A percentile compares a stretch with the other conserved stretches of the same genome.
phyloP scores from a whole-genome alignment of 30 jellyfish, hydroid and myxozoan genomes.

The Nemopilema nomurai region DNA sequence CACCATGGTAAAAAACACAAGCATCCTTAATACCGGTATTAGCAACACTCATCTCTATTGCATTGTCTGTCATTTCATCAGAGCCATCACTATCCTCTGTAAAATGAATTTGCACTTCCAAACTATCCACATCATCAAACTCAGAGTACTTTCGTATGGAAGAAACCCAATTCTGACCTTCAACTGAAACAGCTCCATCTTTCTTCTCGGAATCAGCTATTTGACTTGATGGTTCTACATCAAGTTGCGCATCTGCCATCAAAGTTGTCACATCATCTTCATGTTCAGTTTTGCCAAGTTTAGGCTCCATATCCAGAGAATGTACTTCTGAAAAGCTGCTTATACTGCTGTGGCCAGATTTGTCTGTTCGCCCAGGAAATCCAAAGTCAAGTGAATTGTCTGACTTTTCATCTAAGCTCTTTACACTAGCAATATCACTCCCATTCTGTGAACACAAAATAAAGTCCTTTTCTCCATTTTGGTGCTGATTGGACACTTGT shows the following conservation, averaged over 20 bases:
- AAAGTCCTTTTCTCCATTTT: constrained; percentile 47
- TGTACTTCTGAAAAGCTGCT: constrained; percentile 80
- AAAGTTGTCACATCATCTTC: constrained; percentile 78
- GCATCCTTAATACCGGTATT: constrained; percentile 69
- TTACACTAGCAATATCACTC: constrained; percentile 67
- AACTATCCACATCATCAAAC: constrained; percentile 53
- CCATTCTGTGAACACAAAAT: constrained; percentile 51
- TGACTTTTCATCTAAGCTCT: constrained; percentile 69
- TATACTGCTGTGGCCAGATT: constrained; percentile 75
- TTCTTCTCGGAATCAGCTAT: constrained; percentile 15
- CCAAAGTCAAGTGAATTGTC: constrained; percentile 55
- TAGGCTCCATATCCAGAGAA: constrained; percentile 76
- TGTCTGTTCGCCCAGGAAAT: constrained; percentile 32
- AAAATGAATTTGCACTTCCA: constrained; percentile 29
- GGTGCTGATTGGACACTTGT: constrained; percentile 2
- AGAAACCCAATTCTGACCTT: constrained; percentile 35
- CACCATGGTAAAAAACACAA: constrained; percentile 70
- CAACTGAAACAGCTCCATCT: neutral
- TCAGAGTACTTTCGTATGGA: constrained; percentile 42
- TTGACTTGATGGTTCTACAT: constrained; percentile 26
- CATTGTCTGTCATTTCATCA: constrained; percentile 34
- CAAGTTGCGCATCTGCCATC: constrained; percentile 95
- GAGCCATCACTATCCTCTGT: constrained; percentile 57
- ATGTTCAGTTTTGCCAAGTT: constrained; percentile 74
- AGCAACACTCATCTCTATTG: constrained; percentile 26